Conservation (phyloP, 2,888 invertebrate genomes). For the Protonemura montana region DNA sequence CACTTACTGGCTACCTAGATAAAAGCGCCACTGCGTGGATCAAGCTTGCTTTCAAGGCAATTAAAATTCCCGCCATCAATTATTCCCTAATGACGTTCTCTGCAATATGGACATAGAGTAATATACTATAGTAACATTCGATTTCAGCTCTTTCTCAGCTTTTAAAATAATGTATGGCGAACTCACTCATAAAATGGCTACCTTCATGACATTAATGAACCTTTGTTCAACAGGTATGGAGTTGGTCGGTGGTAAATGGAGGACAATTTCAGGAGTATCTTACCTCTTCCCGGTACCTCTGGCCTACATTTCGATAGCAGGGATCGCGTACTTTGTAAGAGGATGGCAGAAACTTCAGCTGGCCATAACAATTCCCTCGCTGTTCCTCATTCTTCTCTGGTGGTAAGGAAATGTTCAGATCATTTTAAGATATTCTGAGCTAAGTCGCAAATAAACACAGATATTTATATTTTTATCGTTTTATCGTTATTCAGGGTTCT, state of each 20-base stretch:
- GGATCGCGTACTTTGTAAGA: slow-evolving; percentile 73
- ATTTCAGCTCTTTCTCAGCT: too few relatives aligned
- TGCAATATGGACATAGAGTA: not conserved
- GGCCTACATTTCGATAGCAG: slow-evolving; percentile 76
- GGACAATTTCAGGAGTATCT: slow-evolving; percentile 80
- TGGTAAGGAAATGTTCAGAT: slow-evolving; percentile 57
- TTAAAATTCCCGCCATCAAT: too few relatives aligned
- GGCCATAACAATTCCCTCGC: slow-evolving; percentile 76
- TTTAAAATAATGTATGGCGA: too few relatives aligned
- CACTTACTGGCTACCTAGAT: too few relatives aligned
- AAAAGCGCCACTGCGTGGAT: too few relatives aligned
- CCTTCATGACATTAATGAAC: too few relatives aligned
- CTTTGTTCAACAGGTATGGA: slow-evolving; percentile 67
- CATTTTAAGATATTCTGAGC: not conserved
- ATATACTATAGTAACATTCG: too few relatives aligned
- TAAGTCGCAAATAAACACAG: too few relatives aligned
- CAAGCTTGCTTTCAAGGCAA: too few relatives aligned
- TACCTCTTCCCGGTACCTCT: slow-evolving; percentile 81
- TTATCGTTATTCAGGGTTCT: slow-evolving; percentile 64
- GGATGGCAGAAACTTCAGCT: slow-evolving; percentile 78
- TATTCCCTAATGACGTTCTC: too few relatives aligned
- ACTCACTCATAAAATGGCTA: too few relatives aligned
- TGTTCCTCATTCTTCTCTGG: slow-evolving; percentile 72
- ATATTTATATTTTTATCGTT: slow-evolving; percentile 1
- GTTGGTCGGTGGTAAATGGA: slow-evolving; percentile 80